These are phyloP conservation scores for Apodemia mormo DNA, from an alignment of 2,888 invertebrate species.

Conservation along the genomic window DNA sequence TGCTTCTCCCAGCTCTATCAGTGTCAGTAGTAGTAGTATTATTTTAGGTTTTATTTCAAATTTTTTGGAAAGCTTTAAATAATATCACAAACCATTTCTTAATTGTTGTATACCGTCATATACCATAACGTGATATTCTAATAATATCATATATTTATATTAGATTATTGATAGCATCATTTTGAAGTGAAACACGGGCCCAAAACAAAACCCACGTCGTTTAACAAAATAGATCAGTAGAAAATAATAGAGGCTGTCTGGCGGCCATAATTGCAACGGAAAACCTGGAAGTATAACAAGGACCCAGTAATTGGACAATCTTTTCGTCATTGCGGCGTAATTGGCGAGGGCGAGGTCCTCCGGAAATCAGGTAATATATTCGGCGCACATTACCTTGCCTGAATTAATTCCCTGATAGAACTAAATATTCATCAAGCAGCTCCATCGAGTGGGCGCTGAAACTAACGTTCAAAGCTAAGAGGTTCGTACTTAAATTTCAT, in stretches of 20 bases:
- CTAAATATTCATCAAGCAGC: conserved; percentile 55
- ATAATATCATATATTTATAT: too few relatives aligned
- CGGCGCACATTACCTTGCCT: conserved; percentile 35
- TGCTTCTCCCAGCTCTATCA: too few relatives aligned
- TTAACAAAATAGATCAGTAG: not conserved
- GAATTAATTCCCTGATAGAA: conserved; percentile 48
- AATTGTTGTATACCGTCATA: too few relatives aligned
- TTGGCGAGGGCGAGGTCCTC: conserved; percentile 34
- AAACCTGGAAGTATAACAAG: conserved; percentile 28
- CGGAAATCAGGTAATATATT: conserved; percentile 55
- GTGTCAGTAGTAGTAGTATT: too few relatives aligned
- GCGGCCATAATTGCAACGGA: conserved; percentile 5
- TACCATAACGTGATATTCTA: too few relatives aligned
- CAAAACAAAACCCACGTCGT: not conserved
- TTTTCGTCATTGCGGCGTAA: conserved; percentile 39
- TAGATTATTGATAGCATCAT: too few relatives aligned
- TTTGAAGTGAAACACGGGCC: not conserved
- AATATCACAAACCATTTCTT: too few relatives aligned
- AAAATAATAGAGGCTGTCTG: not conserved
- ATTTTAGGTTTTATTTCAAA: too few relatives aligned
- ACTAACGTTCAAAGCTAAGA: too few relatives aligned
- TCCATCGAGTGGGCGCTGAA: too few relatives aligned
- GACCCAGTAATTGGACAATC: conserved; percentile 42
- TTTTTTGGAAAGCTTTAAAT: too few relatives aligned
- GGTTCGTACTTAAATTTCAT: too few relatives aligned